phyloP scores from a whole-genome alignment of 2,888 invertebrate species.

The Acleris cristana region DNA sequence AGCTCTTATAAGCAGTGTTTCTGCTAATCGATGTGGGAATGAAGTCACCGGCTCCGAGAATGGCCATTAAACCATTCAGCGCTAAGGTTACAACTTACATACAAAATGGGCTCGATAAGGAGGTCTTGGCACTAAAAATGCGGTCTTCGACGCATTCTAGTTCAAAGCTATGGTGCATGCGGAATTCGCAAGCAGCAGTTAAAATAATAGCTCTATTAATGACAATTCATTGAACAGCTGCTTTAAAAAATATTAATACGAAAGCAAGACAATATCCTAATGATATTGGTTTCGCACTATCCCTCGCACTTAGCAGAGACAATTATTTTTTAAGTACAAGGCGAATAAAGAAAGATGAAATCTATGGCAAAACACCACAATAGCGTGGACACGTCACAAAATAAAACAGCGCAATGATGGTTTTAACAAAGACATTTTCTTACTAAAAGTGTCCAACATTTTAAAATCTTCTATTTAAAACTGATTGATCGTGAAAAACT shows the following conservation, averaged over 20 bases:
- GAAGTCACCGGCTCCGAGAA: constrained; percentile 55
- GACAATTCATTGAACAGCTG: constrained; percentile 18
- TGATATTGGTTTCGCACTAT: too few species aligned
- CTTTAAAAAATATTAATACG: neutral
- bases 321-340: too few species aligned
- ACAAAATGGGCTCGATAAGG: too few species aligned
- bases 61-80: constrained; percentile 45
- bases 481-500: too few species aligned
- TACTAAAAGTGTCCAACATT: constrained; percentile 51
- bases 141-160: constrained; percentile 52
- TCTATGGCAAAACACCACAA: constrained; percentile 57
- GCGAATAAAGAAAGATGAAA: constrained; percentile 56
- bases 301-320: too few species aligned
- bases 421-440: constrained; percentile 44
- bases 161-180: constrained; percentile 53
- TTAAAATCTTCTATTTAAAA: neutral
- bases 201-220: constrained; percentile 62
- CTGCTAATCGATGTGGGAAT: constrained; percentile 23
- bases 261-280: neutral
- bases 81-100: too few species aligned
- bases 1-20: neutral
- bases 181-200: constrained; percentile 62
- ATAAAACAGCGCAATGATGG: constrained; percentile 67
- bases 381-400: constrained; percentile 68
- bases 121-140: too few species aligned